Percentiles rank a stretch among this genome's conserved stretches.
These are phyloP conservation scores for Galemys pyrenaicus DNA, from an alignment of 2,113 vertebrate genomes.

Conservation along the genomic window DNA sequence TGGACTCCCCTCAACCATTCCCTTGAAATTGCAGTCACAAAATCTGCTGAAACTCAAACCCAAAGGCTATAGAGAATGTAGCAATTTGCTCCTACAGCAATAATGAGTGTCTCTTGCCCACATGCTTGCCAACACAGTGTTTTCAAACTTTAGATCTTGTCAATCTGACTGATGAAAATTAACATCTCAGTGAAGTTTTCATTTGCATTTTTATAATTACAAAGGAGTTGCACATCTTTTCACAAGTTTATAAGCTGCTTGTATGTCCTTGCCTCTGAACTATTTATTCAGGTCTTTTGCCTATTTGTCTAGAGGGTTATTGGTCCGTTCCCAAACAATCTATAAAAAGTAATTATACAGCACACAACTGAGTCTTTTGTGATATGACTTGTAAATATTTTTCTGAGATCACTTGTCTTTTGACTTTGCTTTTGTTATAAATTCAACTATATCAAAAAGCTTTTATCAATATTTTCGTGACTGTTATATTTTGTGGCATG, in stretches of 20 bases:
- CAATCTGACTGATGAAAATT: constrained; percentile 36
- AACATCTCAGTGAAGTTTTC: constrained; percentile 30
- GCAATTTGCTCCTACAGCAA: background rate
- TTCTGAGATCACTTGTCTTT: constrained; percentile 20
- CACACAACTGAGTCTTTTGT: background rate
- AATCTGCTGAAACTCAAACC: background rate
- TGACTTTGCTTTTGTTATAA: constrained; percentile 9
- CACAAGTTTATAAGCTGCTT: background rate
- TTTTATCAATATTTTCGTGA: constrained; percentile 36
- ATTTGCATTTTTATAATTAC: constrained; percentile 65
- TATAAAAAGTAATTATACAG: background rate
- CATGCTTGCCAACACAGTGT: background rate
- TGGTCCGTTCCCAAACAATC: constrained; percentile 1
- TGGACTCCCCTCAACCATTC: background rate
- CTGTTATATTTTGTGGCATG: background rate
- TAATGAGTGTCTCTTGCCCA: background rate
- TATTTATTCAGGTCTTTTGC: constrained; percentile 3
- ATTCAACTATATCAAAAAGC: background rate
- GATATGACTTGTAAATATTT: background rate
- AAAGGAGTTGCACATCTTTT: constrained; percentile 27
- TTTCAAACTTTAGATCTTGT: constrained; percentile 27
- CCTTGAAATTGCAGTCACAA: background rate
- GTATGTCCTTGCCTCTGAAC: constrained; percentile 30
- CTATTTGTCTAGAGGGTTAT: background rate
- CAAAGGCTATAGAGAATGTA: background rate